These are phyloP conservation scores for Dendropsophus ebraccatus DNA, from an alignment of 2,113 vertebrate genomes.

Conservation along the genomic window DNA sequence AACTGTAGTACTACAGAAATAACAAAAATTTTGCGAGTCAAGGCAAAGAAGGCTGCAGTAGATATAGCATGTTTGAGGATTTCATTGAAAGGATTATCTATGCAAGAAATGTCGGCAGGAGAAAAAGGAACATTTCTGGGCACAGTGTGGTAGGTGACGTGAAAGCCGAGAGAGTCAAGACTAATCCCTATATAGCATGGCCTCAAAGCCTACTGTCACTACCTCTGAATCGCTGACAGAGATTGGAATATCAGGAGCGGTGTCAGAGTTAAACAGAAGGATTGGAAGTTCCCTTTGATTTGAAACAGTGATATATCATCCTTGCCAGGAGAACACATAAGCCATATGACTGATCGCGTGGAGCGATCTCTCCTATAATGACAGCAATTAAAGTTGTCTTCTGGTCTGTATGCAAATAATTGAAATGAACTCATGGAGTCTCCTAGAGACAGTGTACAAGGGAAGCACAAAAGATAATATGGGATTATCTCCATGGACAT, in stretches of 20 bases:
- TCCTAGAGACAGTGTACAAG: not conserved
- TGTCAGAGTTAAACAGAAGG: not conserved
- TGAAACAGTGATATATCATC: not conserved
- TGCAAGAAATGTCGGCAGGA: not conserved
- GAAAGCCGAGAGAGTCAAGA: not conserved
- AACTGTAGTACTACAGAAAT: not conserved
- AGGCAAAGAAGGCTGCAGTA: not conserved
- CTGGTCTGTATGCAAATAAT: slow-evolving; percentile 1
- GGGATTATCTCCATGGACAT: slow-evolving; percentile 16
- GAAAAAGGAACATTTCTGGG: not conserved
- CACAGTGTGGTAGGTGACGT: slow-evolving; percentile 1
- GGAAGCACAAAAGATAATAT: not conserved
- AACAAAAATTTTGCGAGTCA: not conserved
- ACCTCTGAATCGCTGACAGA: not conserved
- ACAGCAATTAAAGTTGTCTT: slow-evolving; percentile 1
- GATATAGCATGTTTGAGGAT: not conserved
- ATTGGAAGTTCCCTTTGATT: not conserved
- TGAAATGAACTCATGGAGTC: not conserved
- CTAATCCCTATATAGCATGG: not conserved
- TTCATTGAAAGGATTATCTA: not conserved
- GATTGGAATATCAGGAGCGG: not conserved
- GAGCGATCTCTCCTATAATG: not conserved
- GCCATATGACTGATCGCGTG: not conserved
- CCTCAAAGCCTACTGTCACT: not conserved
- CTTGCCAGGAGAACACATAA: slow-evolving; percentile 10